A percentile compares a stretch with the other conserved stretches of the same genome.
These are phyloP conservation scores for Panulirus ornatus DNA, from an alignment of 1,140 invertebrate genomes.

Conservation along the genomic window DNA sequence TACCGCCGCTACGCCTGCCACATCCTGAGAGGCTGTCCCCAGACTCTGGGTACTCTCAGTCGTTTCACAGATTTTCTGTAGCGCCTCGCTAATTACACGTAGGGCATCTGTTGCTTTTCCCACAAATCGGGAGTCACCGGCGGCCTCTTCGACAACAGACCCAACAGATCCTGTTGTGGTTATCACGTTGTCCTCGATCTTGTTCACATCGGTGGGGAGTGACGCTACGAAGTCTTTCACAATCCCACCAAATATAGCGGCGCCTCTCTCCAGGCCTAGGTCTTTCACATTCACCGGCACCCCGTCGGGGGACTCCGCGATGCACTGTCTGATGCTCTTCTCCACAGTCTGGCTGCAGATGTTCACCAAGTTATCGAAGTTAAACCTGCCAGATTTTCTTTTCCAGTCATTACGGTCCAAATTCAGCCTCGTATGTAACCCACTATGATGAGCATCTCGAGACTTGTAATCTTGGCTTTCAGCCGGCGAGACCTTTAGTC, in stretches of 20 bases:
- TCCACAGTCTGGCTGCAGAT: constrained; percentile 56
- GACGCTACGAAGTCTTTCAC: constrained; percentile 51
- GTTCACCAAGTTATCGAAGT: constrained; percentile 58
- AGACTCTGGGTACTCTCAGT: not conserved
- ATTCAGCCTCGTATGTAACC: not conserved
- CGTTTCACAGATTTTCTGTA: constrained; percentile 11
- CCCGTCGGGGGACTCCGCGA: constrained; percentile 54
- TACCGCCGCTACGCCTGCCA: not conserved
- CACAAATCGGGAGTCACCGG: not conserved
- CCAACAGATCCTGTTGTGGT: not conserved
- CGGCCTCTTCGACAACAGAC: not conserved
- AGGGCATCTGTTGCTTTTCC: not conserved
- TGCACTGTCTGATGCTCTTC: constrained; percentile 48
- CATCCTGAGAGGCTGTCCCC: not conserved
- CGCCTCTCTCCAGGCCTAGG: constrained; percentile 38
- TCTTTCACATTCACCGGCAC: constrained; percentile 40
- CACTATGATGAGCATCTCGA: not conserved
- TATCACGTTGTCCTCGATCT: not conserved
- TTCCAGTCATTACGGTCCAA: constrained; percentile 41
- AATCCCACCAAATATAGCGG: constrained; percentile 55
- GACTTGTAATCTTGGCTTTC: not conserved
- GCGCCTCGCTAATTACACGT: not conserved
- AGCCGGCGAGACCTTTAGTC: not conserved
- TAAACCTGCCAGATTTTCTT: constrained; percentile 35
- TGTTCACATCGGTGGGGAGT: constrained; percentile 48